Conservation (phyloP, 92 coral and sea anemone genomes). For the Nematostella vectensis region DNA sequence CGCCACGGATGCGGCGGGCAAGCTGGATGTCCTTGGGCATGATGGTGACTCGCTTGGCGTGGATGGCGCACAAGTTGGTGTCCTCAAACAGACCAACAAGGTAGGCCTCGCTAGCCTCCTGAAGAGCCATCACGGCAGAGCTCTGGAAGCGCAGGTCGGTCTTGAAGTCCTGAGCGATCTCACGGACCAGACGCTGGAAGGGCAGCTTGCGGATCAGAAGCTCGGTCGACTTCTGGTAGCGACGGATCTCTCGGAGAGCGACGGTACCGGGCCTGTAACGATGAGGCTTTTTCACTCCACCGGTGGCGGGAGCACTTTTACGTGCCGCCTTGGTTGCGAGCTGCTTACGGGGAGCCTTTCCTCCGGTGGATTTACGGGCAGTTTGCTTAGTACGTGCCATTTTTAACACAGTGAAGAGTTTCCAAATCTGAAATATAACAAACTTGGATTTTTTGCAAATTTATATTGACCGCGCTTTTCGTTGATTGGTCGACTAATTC, state of each 20-base stretch:
- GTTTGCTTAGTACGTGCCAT: constrained; percentile 99
- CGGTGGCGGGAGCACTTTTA: constrained; percentile 98
- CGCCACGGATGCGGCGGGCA: constrained; percentile 99
- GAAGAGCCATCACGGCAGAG: constrained; percentile 99
- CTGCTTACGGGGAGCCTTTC: constrained; percentile 98
- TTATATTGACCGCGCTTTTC: no score
- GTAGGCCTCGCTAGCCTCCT: constrained; percentile 98
- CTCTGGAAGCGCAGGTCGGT: constrained; percentile 99
- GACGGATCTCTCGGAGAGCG: constrained; percentile 99
- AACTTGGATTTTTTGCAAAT: no score
- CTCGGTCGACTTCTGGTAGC: constrained; percentile 98
- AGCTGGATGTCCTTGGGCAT: constrained; percentile 99
- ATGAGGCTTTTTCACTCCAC: constrained; percentile 99
- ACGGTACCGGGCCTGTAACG: constrained; percentile 99
- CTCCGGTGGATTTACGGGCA: constrained; percentile 98
- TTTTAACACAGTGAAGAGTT: no score
- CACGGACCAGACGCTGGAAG: constrained; percentile 99
- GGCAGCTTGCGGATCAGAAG: constrained; percentile 98
- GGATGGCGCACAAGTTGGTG: constrained; percentile 99
- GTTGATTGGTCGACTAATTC: no score
- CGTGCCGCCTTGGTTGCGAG: constrained; percentile 99
- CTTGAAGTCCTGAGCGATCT: constrained; percentile 99
- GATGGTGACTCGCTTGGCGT: constrained; percentile 99
- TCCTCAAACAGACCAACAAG: constrained; percentile 99
- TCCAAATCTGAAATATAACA: no score